phyloP scores from a whole-genome alignment of 2,113 vertebrate species.

The Ammodytes dubius region DNA sequence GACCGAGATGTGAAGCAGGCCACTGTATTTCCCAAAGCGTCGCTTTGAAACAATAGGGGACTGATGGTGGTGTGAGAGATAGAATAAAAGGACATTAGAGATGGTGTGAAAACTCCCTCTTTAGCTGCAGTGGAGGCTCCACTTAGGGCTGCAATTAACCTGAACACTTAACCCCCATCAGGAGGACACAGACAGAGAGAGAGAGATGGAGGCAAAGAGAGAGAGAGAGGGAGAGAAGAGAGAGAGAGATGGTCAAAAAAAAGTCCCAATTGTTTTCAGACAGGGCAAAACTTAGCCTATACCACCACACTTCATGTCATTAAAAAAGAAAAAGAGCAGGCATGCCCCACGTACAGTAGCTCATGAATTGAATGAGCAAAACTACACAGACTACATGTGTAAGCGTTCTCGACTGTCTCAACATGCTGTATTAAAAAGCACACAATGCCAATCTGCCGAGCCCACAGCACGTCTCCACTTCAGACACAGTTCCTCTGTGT shows the following conservation, averaged over 20 bases:
- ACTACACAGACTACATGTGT: background rate
- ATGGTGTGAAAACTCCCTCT: conserved; percentile 56
- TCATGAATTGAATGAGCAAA: conserved; percentile 5
- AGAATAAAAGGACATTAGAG: conserved; percentile 59
- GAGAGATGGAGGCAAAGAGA: background rate
- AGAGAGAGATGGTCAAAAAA: background rate
- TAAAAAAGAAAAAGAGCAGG: background rate
- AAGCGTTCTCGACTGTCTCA: background rate
- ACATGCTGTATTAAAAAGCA: conserved; percentile 26
- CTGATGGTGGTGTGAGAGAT: conserved; percentile 52
- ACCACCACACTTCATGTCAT: background rate
- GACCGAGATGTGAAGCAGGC: conserved; percentile 22
- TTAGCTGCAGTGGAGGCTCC: conserved; percentile 56
- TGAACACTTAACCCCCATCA: conserved; percentile 75
- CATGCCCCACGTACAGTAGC: background rate
- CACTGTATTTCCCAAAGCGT: conserved; percentile 53
- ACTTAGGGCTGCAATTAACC: conserved; percentile 77
- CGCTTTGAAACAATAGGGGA: conserved; percentile 61
- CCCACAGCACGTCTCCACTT: conserved; percentile 50
- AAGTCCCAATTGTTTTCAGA: conserved; percentile 8
- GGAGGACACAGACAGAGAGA: conserved; percentile 38
- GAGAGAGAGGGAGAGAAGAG: conserved; percentile 1
- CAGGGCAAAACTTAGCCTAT: background rate
- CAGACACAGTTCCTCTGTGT: conserved; percentile 1
- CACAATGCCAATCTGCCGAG: conserved; percentile 14